phyloP scores from a whole-genome alignment of 2,113 vertebrate genomes.

The Tachysurus vachellii region DNA sequence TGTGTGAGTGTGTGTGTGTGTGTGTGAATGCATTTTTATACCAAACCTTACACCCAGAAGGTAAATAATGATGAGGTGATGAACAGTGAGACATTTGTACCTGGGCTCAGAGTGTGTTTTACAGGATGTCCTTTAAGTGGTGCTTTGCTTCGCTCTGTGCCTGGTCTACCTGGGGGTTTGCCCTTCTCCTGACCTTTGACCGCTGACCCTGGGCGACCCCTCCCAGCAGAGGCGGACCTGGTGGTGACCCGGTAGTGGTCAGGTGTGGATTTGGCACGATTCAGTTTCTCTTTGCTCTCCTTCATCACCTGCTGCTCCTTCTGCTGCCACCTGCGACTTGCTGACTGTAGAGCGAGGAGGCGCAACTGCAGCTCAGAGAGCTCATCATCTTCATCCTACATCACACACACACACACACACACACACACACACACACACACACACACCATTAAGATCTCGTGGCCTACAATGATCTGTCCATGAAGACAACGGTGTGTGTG shows the following conservation, averaged over 20 bases:
- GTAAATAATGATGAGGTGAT: background rate
- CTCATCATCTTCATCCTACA: conserved; percentile 89
- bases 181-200: conserved; percentile 41
- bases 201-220: background rate
- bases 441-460: background rate
- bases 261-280: conserved; percentile 70
- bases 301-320: conserved; percentile 96
- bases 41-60: background rate
- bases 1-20: background rate
- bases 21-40: background rate
- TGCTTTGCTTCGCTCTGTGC: conserved; percentile 72
- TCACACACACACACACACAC: conserved; percentile 15
- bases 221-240: conserved; percentile 49
- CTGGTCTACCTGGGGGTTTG: conserved; percentile 24
- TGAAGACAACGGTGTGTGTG: background rate
- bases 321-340: conserved; percentile 98
- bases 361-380: conserved; percentile 94
- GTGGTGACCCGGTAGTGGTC: conserved; percentile 57
- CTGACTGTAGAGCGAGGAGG: conserved; percentile 93
- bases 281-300: conserved; percentile 90
- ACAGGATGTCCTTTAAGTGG: conserved; percentile 69
- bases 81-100: conserved; percentile 49
- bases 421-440: conserved; percentile 6
- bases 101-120: conserved; percentile 78
- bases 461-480: background rate